phyloP scores from a whole-genome alignment of 2,797 vertebrate species.

The Chaunax sp. region DNA sequence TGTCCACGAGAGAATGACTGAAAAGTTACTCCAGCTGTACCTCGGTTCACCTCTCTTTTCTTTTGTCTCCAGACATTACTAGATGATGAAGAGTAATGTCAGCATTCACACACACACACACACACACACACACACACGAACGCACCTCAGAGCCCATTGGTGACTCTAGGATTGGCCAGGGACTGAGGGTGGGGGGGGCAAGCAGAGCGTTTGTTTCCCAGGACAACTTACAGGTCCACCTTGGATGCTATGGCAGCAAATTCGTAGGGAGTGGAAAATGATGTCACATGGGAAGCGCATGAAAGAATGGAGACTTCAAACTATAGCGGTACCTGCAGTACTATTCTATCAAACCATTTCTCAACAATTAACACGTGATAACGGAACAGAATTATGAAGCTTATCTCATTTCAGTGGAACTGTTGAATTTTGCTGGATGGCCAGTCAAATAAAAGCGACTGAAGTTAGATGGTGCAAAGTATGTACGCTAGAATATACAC shows the following conservation, averaged over 20 bases:
- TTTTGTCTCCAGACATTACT: constrained; percentile 48
- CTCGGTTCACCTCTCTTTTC: constrained; percentile 44
- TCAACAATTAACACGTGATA: background rate
- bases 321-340: no score
- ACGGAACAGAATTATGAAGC: constrained; percentile 9
- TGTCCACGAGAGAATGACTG: constrained; percentile 29
- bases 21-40: constrained; percentile 67
- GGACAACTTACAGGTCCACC: constrained; percentile 71
- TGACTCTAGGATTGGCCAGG: constrained; percentile 50
- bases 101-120: constrained; percentile 26
- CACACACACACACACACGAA: no score
- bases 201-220: constrained; percentile 59
- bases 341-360: background rate
- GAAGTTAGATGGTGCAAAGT: background rate
- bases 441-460: background rate
- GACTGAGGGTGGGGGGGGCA: constrained; percentile 5
- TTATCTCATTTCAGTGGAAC: background rate
- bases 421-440: background rate
- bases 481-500: background rate
- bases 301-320: constrained; percentile 48
- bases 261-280: constrained; percentile 52
- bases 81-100: constrained; percentile 46
- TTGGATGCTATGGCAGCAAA: constrained; percentile 79
- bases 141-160: constrained; percentile 37
- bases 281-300: constrained; percentile 47